These are phyloP conservation scores for Thaumetopoea pityocampa DNA, from an alignment of 1,140 invertebrate species.

Conservation along the genomic window DNA sequence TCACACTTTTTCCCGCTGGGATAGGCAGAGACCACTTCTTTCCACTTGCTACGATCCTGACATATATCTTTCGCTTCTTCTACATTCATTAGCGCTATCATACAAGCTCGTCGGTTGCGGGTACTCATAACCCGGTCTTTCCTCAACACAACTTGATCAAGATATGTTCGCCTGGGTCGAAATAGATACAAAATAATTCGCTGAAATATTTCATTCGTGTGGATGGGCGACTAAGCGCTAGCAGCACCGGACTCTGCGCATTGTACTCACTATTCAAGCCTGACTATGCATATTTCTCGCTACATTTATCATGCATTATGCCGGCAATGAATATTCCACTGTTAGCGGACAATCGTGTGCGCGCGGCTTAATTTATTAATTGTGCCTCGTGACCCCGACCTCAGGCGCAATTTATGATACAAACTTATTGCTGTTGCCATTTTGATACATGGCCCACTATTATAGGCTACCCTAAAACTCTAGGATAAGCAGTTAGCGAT, in stretches of 20 bases:
- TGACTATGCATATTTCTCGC: conserved; percentile 53
- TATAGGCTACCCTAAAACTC: too few species aligned
- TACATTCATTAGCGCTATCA: too few species aligned
- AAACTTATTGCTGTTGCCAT: conserved; percentile 21
- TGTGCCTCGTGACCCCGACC: conserved; percentile 24
- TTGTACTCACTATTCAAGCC: conserved; percentile 31
- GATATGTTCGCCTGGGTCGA: too few species aligned
- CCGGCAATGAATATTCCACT: conserved; percentile 53
- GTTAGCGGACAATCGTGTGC: conserved; percentile 35
- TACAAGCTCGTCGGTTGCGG: too few species aligned
- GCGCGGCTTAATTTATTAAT: conserved; percentile 30
- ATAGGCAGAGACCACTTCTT: too few species aligned
- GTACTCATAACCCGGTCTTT: too few species aligned
- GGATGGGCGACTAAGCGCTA: conserved; percentile 3
- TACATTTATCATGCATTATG: conserved; percentile 57
- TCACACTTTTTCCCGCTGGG: too few species aligned
- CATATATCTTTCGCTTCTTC: too few species aligned
- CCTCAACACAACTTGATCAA: too few species aligned
- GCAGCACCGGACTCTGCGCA: conserved; percentile 17
- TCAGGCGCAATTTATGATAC: conserved; percentile 23
- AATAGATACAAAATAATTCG: not conserved
- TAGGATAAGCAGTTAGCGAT: too few species aligned
- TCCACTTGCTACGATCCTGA: too few species aligned
- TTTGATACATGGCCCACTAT: conserved; percentile 24
- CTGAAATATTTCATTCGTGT: not conserved